phyloP scores from a whole-genome alignment of 2,113 vertebrate species.

The Cyprinodon tularosa region DNA sequence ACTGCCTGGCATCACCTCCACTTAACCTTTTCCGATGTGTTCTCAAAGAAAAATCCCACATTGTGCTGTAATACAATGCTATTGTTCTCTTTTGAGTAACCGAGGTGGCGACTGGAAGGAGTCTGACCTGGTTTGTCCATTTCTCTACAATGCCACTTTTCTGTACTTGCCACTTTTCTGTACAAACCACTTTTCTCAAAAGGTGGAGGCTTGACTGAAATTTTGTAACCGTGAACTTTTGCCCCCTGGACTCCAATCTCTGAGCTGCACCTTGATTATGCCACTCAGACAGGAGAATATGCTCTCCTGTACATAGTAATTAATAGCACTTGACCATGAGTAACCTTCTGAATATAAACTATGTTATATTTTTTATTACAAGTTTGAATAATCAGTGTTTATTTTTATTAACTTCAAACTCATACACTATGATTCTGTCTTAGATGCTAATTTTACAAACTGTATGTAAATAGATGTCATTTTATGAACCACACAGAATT shows the following conservation, averaged over 20 bases:
- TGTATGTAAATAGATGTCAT: slow-evolving; percentile 79
- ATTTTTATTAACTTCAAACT: slow-evolving; percentile 69
- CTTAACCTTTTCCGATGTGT: slow-evolving; percentile 27
- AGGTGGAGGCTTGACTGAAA: slow-evolving; percentile 76
- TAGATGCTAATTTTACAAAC: slow-evolving; percentile 74
- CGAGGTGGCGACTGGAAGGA: slow-evolving; percentile 34
- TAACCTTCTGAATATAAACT: slow-evolving; percentile 74
- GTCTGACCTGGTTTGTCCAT: slow-evolving; percentile 26
- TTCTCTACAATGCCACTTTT: slow-evolving; percentile 23
- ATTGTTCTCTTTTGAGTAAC: slow-evolving; percentile 45
- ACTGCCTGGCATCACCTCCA: slow-evolving; percentile 30
- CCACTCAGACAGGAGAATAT: slow-evolving; percentile 68
- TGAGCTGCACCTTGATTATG: slow-evolving; percentile 77
- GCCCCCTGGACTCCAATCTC: slow-evolving; percentile 58
- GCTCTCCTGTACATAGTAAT: slow-evolving; percentile 67
- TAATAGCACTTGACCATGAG: slow-evolving; percentile 82
- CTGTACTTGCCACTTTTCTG: slow-evolving; percentile 76
- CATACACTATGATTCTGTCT: slow-evolving; percentile 57
- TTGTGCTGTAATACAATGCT: slow-evolving; percentile 43
- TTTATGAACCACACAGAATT: slow-evolving; percentile 78
- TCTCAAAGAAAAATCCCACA: slow-evolving; percentile 34
- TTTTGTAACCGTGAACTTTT: slow-evolving; percentile 63
- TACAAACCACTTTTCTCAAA: slow-evolving; percentile 81
- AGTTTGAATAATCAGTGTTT: slow-evolving; percentile 79
- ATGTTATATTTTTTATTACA: slow-evolving; percentile 75